phyloP scores from a whole-genome alignment of 1,140 invertebrate species.

The Ooceraea biroi region DNA sequence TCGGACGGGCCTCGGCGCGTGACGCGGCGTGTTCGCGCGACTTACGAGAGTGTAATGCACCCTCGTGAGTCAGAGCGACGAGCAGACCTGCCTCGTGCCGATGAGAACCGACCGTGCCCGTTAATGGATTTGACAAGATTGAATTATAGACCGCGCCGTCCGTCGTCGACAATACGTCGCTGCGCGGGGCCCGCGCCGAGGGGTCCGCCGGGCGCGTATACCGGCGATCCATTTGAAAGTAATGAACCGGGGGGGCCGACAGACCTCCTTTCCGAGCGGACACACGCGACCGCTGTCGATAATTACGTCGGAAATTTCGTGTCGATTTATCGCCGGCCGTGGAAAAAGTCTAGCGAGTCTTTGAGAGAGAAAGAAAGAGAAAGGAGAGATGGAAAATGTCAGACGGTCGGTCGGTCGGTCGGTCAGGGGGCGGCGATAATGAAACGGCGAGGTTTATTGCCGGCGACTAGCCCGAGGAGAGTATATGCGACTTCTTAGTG shows the following conservation, averaged over 20 bases:
- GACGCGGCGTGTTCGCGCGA: not conserved
- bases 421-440: slow-evolving; percentile 27
- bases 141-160: slow-evolving; percentile 74
- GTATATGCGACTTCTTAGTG: slow-evolving; percentile 42
- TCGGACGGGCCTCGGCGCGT: not conserved
- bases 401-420: not conserved
- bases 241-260: slow-evolving; percentile 71
- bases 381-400: not conserved
- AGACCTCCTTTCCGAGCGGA: slow-evolving; percentile 34
- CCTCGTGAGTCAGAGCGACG: slow-evolving; percentile 64
- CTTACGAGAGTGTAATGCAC: slow-evolving; percentile 31
- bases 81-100: slow-evolving; percentile 44
- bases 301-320: slow-evolving; percentile 73
- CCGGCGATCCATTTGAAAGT: slow-evolving; percentile 72
- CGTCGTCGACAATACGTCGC: slow-evolving; percentile 67
- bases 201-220: slow-evolving; percentile 43
- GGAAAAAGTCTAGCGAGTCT: slow-evolving; percentile 59
- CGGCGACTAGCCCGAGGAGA: slow-evolving; percentile 23
- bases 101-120: slow-evolving; percentile 61
- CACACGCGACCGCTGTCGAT: slow-evolving; percentile 75
- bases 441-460: slow-evolving; percentile 60
- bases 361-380: not conserved
- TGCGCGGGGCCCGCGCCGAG: slow-evolving; percentile 22
- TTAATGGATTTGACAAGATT: slow-evolving; percentile 80
- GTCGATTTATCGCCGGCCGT: slow-evolving; percentile 69